Percentiles rank a stretch among this genome's conserved stretches.
These are phyloP conservation scores for Nephrotoma guestfalica DNA, from an alignment of 2,888 invertebrate species.

Conservation along the genomic window DNA sequence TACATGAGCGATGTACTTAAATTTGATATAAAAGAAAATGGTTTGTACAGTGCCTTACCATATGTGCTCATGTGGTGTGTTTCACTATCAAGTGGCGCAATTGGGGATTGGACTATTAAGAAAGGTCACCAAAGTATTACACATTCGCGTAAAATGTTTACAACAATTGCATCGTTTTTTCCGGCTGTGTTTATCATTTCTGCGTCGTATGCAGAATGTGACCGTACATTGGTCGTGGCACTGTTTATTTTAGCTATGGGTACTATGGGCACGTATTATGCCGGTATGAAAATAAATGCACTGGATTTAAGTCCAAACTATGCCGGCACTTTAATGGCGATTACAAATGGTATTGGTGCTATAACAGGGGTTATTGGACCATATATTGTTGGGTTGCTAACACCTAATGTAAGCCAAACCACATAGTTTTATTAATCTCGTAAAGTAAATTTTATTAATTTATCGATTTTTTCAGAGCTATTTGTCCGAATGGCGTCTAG, in stretches of 20 bases:
- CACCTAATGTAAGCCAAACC: conserved; percentile 37
- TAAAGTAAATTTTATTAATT: neutral
- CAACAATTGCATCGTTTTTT: conserved; percentile 50
- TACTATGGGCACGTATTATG: conserved; percentile 53
- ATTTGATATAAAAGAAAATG: conserved; percentile 44
- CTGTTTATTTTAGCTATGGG: conserved; percentile 54
- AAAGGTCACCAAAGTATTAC: conserved; percentile 39
- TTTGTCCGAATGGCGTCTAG: conserved; percentile 54
- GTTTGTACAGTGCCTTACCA: conserved; percentile 43
- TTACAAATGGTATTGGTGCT: conserved; percentile 56
- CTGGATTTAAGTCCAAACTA: conserved; percentile 51
- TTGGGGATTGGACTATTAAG: conserved; percentile 54
- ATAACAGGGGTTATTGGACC: conserved; percentile 56
- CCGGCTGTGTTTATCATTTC: conserved; percentile 51
- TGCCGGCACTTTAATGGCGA: conserved; percentile 51
- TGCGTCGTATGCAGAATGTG: conserved; percentile 54
- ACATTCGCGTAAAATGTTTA: conserved; percentile 47
- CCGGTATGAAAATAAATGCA: conserved; percentile 55
- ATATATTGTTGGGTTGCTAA: conserved; percentile 47
- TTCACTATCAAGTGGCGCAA: conserved; percentile 42
- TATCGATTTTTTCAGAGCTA: conserved; percentile 34
- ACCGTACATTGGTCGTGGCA: conserved; percentile 41
- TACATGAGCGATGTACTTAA: conserved; percentile 46
- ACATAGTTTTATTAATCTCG: neutral
- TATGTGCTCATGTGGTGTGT: conserved; percentile 46